Conservation (phyloP, 2,888 invertebrate genomes). For the Rugalucina vietnamica region DNA sequence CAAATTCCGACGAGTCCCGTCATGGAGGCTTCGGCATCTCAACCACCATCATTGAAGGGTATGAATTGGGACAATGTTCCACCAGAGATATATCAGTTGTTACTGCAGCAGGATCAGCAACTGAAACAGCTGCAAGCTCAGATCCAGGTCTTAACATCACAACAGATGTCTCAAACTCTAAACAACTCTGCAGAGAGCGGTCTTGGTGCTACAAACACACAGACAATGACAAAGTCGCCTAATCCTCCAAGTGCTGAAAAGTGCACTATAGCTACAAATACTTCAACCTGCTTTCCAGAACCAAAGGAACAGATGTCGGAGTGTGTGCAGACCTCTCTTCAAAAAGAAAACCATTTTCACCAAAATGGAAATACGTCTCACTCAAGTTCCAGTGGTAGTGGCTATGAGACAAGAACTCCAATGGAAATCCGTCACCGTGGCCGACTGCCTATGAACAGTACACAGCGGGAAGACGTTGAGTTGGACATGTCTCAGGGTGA, state of each 20-base stretch:
- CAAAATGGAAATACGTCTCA: slow-evolving; percentile 28
- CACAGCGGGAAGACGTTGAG: slow-evolving; percentile 68
- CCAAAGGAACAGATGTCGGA: slow-evolving; percentile 44
- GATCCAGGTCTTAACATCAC: slow-evolving; percentile 74
- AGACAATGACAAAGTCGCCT: background rate
- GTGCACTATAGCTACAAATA: slow-evolving; percentile 54
- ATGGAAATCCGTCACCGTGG: slow-evolving; percentile 72
- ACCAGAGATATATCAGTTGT: slow-evolving; percentile 77
- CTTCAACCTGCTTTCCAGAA: slow-evolving; percentile 34
- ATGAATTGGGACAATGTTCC: slow-evolving; percentile 76
- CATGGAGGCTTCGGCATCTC: background rate
- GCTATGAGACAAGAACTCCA: slow-evolving; percentile 65
- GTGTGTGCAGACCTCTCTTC: slow-evolving; percentile 45
- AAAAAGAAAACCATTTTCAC: background rate
- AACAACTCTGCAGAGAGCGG: slow-evolving; percentile 42
- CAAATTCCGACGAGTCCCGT: slow-evolving; percentile 33
- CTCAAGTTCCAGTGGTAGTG: slow-evolving; percentile 51
- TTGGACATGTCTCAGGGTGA: slow-evolving; percentile 70
- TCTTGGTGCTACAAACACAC: background rate
- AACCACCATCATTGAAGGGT: slow-evolving; percentile 13
- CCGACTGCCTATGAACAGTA: slow-evolving; percentile 70
- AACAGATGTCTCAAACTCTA: slow-evolving; percentile 63
- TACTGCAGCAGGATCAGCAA: slow-evolving; percentile 79
- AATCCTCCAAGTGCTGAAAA: slow-evolving; percentile 22
- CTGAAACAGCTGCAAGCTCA: slow-evolving; percentile 80